phyloP scores from a whole-genome alignment of 2,113 vertebrate species.

The Brachyhypopomus gauderio region DNA sequence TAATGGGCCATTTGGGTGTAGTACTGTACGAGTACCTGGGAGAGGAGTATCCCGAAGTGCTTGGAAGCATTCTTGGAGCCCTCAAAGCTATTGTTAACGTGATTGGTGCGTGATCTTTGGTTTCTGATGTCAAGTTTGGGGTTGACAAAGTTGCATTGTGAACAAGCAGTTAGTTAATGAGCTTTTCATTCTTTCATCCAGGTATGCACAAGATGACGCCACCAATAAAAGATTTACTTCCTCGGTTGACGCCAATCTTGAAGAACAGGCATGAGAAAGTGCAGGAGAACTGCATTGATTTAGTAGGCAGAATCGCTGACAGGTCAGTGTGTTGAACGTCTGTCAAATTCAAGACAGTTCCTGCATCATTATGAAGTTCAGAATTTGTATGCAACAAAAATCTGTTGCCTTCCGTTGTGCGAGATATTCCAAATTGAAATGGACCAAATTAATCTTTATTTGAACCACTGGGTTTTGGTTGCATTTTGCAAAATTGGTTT shows the following conservation, averaged over 20 bases:
- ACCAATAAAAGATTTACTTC: constrained; percentile 96
- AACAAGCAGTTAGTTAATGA: background rate
- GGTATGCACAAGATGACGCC: constrained; percentile 99
- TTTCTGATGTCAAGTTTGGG: too few relatives aligned
- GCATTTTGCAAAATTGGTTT: too few relatives aligned
- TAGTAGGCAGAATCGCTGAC: constrained; percentile 97
- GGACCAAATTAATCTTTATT: too few relatives aligned
- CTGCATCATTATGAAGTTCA: too few relatives aligned
- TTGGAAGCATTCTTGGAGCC: constrained; percentile 97
- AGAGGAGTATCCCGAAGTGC: constrained; percentile 97
- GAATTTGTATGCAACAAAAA: too few relatives aligned
- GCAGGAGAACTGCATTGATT: constrained; percentile 98
- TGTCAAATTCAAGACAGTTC: background rate
- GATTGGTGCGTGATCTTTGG: constrained; percentile 80
- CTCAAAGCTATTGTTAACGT: constrained; percentile 98
- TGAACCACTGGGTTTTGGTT: too few relatives aligned
- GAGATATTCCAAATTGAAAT: too few relatives aligned
- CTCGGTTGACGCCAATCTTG: constrained; percentile 94
- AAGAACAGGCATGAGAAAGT: constrained; percentile 99
- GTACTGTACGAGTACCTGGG: constrained; percentile 98
- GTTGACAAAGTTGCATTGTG: too few relatives aligned
- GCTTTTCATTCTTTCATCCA: constrained; percentile 57
- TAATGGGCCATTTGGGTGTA: constrained; percentile 98
- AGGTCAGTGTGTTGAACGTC: constrained; percentile 72
- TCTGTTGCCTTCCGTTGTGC: too few relatives aligned